Evolutionary conservation across 2,888 invertebrate genomes (phyloP).

Genomic region (Trilocha varians): DNA sequence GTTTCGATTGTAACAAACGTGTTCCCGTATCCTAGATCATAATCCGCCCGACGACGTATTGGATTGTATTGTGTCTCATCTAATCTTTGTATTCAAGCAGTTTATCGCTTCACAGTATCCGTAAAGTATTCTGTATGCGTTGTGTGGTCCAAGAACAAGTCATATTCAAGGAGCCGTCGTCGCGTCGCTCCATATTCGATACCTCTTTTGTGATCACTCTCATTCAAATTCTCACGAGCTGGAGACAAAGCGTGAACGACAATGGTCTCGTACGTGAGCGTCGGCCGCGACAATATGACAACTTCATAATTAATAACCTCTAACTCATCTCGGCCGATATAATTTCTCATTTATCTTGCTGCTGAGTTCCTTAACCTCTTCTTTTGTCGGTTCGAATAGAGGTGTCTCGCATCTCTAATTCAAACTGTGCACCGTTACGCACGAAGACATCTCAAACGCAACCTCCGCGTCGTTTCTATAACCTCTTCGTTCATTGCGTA

Average conservation of each 20-base stretch:
- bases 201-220: constrained; percentile 37
- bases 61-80: constrained; percentile 14
- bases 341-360: constrained; percentile 67
- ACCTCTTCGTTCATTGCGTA: not conserved
- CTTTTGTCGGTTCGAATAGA: constrained; percentile 61
- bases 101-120: constrained; percentile 11
- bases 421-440: constrained; percentile 65
- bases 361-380: constrained; percentile 59
- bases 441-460: constrained; percentile 49
- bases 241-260: constrained; percentile 54
- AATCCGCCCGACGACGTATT: constrained; percentile 13
- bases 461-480: constrained; percentile 21
- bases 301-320: constrained; percentile 71
- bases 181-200: constrained; percentile 37
- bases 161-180: constrained; percentile 48
- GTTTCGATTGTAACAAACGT: not conserved
- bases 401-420: constrained; percentile 61
- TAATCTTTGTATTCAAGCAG: constrained; percentile 20
- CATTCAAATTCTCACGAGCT: constrained; percentile 61
- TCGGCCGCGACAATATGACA: constrained; percentile 61
- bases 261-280: constrained; percentile 56
- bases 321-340: constrained; percentile 67
- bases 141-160: constrained; percentile 54
- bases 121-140: constrained; percentile 24
- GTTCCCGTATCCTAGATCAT: constrained; percentile 6